These are phyloP conservation scores for Ennomos quercinarius DNA, from an alignment of 2,888 invertebrate species.

Conservation along the genomic window DNA sequence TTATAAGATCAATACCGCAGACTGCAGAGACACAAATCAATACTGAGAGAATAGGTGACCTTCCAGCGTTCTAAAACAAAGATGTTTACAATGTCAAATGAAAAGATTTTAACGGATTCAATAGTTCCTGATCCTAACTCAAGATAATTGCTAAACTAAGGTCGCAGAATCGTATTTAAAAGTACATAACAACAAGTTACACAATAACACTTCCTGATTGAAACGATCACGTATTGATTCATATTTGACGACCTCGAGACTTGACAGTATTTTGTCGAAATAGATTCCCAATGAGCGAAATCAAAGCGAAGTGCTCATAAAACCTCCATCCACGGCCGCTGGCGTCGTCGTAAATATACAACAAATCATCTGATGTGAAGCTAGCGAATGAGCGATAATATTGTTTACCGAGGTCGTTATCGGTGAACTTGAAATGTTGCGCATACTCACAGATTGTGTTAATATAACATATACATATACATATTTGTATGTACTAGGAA, in stretches of 20 bases:
- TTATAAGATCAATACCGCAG: slow-evolving; percentile 12
- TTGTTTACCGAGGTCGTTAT: slow-evolving; percentile 67
- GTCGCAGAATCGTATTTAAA: slow-evolving; percentile 30
- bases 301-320: slow-evolving; percentile 46
- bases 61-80: slow-evolving; percentile 10
- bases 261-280: slow-evolving; percentile 38
- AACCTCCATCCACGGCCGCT: slow-evolving; percentile 43
- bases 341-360: slow-evolving; percentile 48
- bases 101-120: slow-evolving; percentile 17
- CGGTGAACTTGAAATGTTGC: slow-evolving; percentile 75
- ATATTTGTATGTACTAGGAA: slow-evolving; percentile 69
- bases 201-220: slow-evolving; percentile 41
- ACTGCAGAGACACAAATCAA: slow-evolving; percentile 19
- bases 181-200: slow-evolving; percentile 32
- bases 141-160: slow-evolving; percentile 34
- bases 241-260: slow-evolving; percentile 37
- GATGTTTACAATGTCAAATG: slow-evolving; percentile 19
- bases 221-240: slow-evolving; percentile 34
- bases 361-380: slow-evolving; percentile 51
- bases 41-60: slow-evolving; percentile 15
- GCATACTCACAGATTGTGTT: slow-evolving; percentile 65
- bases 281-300: slow-evolving; percentile 41
- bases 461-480: slow-evolving; percentile 56
- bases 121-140: slow-evolving; percentile 35
- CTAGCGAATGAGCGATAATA: slow-evolving; percentile 60